Base-by-base conservation (phyloP, 1,140 invertebrate genomes). In the Tetramorium alpestre region DNA sequence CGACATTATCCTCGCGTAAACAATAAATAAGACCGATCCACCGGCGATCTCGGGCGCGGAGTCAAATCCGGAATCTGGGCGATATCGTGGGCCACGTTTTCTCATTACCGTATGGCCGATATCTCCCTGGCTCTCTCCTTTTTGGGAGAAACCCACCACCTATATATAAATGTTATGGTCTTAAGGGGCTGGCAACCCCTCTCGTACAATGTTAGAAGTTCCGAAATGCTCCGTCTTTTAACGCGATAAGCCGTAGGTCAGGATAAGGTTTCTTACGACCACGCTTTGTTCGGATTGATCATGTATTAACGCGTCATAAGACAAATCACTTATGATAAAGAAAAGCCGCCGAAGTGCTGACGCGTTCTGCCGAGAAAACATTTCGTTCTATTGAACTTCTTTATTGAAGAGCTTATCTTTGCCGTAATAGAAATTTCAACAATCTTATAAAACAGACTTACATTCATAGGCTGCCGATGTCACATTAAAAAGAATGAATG, bases 91-190 rank as follows among this genome's bases (percentile, higher is more conserved):
- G 51, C 64, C 87, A 81, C 89, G 85, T 90, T 89, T 89, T 78
- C 85, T 90, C 88, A 73, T 89, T 90, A 89, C 85, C 73, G 60
- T 69, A 81, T 60, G 69, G 41, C 56, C 49, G 76, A 56, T 81
- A 88, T 90, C 89, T 90, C 60, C 60, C 60, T 64, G 73, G 65
- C 85, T 89, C 51, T 58, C 54, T 76, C 86, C 65, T 72, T 69
- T 87, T 87, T 58, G 54, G 54, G 60, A 75, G 41, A 78, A 49
- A 70, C 28, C 75, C 49, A 54, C 41, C 85, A 85, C 81, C 77
- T 90, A 90, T 89, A 90, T 89, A 88, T 87, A 86, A 91, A 90
- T 84, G 87, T 91, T 91, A 91, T 88, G 87, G 87, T 88, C 87
- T 90, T 91, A 69, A 90, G 90, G 87, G 90, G 73, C 72, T 91